These are phyloP conservation scores for Micromesistius poutassou DNA, from an alignment of 2,797 vertebrate species.

Conservation along the genomic window DNA sequence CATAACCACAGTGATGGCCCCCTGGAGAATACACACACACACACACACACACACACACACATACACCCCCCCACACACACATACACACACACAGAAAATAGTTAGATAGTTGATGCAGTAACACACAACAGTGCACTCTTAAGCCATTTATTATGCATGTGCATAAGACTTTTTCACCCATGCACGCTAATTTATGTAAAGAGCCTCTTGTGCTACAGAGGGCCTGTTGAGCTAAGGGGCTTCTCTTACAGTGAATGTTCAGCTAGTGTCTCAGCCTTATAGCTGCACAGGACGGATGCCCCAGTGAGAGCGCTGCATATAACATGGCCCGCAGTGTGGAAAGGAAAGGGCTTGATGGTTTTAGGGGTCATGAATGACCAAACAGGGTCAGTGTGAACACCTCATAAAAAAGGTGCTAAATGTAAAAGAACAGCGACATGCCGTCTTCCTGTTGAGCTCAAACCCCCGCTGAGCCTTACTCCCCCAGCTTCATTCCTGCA, in stretches of 20 bases:
- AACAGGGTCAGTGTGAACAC: no score
- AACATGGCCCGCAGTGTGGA: no score
- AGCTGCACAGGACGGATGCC: neutral
- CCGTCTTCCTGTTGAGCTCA: no score
- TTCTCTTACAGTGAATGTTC: slow-evolving; percentile 36
- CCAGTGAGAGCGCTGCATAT: no score
- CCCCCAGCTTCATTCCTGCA: no score
- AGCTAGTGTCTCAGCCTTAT: slow-evolving; percentile 29
- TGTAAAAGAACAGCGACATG: no score
- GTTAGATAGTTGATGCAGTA: no score
- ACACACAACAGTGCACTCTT: no score
- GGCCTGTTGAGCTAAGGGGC: slow-evolving; percentile 32
- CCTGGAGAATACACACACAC: neutral
- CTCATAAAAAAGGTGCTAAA: no score
- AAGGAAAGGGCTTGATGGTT: no score
- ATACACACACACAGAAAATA: slow-evolving; percentile 8
- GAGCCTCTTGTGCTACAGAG: slow-evolving; percentile 34
- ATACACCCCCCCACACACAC: slow-evolving; percentile 3
- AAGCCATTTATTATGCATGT: slow-evolving; percentile 59
- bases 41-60: slow-evolving; percentile 28
- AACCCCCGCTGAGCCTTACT: no score
- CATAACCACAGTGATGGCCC: slow-evolving; percentile 6
- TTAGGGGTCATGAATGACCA: no score
- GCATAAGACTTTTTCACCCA: slow-evolving; percentile 44
- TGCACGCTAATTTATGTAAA: slow-evolving; percentile 53